Evolutionary conservation across 2,888 invertebrate species (phyloP), one percentile per base, ranked within the genome.

Genomic region (Synergus itoensis): DNA sequence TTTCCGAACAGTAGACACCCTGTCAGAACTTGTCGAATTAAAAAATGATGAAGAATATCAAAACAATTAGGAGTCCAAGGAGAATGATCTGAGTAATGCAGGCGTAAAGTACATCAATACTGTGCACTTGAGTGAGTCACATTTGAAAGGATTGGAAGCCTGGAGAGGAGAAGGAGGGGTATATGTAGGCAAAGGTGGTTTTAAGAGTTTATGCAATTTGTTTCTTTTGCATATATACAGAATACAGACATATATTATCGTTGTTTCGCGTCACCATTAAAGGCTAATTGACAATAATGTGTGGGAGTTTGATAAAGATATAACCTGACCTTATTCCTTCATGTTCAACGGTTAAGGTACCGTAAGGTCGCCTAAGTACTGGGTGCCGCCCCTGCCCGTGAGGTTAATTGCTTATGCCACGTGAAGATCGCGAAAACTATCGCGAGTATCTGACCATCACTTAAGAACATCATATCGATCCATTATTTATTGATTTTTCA

Each of bases 201-300:
- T 41, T 57, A 36, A 28, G n/a, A 57, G 41, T 21, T 69, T 75
- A 41, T 75, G 73, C 14, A 78, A 78, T 77, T 45, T 7, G 5
- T 78, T 73, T 76, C 41, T 53, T 45, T 69, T 62, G 62, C 75
- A 62, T 62, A 16, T 5, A 48, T 16, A 48, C 36, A 76, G 36
- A 16, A 76, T 41, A 36, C 16, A 75, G 28, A 57, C 76, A 21
- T 76, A 60, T 40, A 77, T 78, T 76, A 77, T 78, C 78, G 76
- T 79, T 79, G 78, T 57, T 77, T 65, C 79, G 12, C 40, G 77
- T 40, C 65, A 36, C 69, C 64, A 73, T 62, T 36, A 57, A 57
- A 75, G 79, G 76, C 80, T 80, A 79, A 86, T 85, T 84, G 82
- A 82, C 79, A 81, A 84, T 80, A 86, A 84, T 84, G 83, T 84